Evolutionary conservation across 2,797 vertebrate species (phyloP).

Genomic region (Poecile montanus): DNA sequence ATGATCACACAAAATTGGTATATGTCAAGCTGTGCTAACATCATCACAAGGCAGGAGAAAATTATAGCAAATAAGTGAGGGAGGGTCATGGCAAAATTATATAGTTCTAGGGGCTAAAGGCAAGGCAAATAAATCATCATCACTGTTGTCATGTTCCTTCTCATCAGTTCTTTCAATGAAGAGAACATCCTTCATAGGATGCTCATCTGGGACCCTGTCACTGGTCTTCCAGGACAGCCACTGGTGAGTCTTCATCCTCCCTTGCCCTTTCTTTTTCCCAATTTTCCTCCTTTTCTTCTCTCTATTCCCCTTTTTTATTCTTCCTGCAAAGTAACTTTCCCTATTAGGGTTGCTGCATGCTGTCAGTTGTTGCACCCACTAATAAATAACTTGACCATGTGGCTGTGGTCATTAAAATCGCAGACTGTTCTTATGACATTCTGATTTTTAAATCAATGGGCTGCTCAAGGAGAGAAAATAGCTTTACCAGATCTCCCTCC

Average conservation of each 20-base stretch:
- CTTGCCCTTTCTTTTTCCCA: not conserved
- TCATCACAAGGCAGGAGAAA: not conserved
- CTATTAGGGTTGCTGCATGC: not conserved
- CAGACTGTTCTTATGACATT: not conserved
- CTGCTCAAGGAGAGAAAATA: not conserved
- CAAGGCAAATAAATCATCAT: not conserved
- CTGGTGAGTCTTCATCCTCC: not conserved
- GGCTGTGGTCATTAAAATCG: not conserved
- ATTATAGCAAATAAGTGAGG: not conserved
- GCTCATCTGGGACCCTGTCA: fast-evolving
- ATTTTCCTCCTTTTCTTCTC: not conserved
- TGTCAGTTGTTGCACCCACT: not conserved
- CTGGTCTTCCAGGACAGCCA: not conserved
- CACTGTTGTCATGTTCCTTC: not conserved
- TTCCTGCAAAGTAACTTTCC: not conserved
- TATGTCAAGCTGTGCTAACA: not conserved
- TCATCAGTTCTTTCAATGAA: not conserved
- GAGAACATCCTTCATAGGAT: not conserved
- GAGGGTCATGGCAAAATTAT: not conserved
- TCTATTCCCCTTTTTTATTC: not conserved
- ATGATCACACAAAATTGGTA: fast-evolving
- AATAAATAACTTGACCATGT: not conserved
- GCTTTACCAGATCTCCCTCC: not conserved
- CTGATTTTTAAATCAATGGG: not conserved
- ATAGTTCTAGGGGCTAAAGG: not conserved